Evolutionary conservation across 2,797 vertebrate species (phyloP), one percentile per base, ranked within the genome.

Genomic region (Phrynocephalus vlangalii): DNA sequence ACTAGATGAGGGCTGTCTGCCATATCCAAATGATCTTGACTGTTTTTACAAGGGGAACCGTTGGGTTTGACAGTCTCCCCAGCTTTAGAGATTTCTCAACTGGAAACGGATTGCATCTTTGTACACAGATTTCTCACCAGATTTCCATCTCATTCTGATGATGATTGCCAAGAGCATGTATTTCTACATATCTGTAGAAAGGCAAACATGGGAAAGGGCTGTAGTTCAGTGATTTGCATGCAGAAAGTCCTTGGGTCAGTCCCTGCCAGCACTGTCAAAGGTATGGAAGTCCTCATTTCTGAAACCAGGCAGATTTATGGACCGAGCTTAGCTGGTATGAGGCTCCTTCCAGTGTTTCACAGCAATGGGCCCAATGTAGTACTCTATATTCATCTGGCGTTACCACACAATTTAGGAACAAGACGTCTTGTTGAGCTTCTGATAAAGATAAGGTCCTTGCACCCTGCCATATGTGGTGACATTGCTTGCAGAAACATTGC

Each of bases 11-110:
- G 1, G 7, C 15, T 20, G 5, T 38, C 2, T 30, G 38, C 24
- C 1, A 60, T 2, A 20, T 80, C 81, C 2, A 16, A 79, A 8
- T n/a, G 18, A 15, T 28, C 2, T 79, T 56, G 5, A 71, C 91
- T 83, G 33, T 70, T 38, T 87, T 87, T 79, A 75, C 77, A 13
- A 72, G 56, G 22, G 86, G 6, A 22, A 86, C 0, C 1, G 84
- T 50, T 63, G 11, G 30, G 9, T 20, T 0, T 0, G 15, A 78
- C 52, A 1, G 79, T 81, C 8, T 88, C 87, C 72, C 75, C 77
- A 81, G 70, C 33, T 72, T 72, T 2, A n/a, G 38, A 11, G 44
- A 48, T 60, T 10, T 91, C 76, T 85, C 70, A 87, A 85, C 70
- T 80, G 4, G 44, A 86, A 70, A 78, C 15, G 68, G 56, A 91